Evolutionary conservation across 2,888 invertebrate species (phyloP), one percentile per base, ranked within the genome.

Genomic region (Athripsodes cinereus): DNA sequence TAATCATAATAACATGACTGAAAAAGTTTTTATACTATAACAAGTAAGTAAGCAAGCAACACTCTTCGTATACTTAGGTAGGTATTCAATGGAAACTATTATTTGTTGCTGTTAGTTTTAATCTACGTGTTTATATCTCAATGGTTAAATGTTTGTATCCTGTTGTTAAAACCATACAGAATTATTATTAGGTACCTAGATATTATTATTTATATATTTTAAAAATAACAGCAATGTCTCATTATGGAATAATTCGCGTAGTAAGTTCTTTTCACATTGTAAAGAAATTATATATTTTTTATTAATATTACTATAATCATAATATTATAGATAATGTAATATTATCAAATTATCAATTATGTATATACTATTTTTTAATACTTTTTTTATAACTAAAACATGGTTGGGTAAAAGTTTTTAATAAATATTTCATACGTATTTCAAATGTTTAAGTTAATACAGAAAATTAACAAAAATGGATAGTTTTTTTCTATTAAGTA

Each of bases 101-200:
- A 40, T 40, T 40, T 40, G 40, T 40, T 40, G 40, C 40, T 40
- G 40, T n/a, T n/a, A n/a, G 40, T 16, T 54, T 34, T 55, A 61
- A 61, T 62, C 62, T 56, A 53, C 48, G 59, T 59, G 59, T 59
- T 59, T 57, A 57, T 58, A 52, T 58, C 50, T 58, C 50, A 8
- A 40, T 40, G 49, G 22, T 44, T 59, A 61, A 58, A 61, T 63
- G 58, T 47, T 22, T 44, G 50, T 56, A 58, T 62, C 60, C 60
- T 58, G 59, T 48, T 31, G 40, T 40, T 40, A 40, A 40, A 40
- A 13, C 40, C 40, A 40, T 40, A 40, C 8, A 40, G 13, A 40
- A 16, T 40, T 13, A 40, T n/a, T 40, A 40, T 10, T 10, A 26
- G 26, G 26, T 26, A 26, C 26, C 10, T 26, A 26, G 5, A 3